phyloP scores from a whole-genome alignment of 1,140 invertebrate genomes.

The Helicoverpa armigera region DNA sequence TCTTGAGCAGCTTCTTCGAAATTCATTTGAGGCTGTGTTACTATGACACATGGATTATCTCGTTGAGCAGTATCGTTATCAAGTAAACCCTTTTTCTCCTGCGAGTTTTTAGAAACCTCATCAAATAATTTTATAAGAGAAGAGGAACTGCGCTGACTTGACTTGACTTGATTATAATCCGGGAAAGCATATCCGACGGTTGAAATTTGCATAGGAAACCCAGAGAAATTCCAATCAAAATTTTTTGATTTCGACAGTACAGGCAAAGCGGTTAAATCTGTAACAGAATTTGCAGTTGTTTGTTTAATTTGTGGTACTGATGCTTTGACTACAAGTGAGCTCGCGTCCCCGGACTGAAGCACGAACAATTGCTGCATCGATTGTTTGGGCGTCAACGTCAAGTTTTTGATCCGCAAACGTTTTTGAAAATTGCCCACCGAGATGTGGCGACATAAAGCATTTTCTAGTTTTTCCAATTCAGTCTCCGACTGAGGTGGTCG shows the following conservation, averaged over 20 bases:
- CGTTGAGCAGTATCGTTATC: not conserved
- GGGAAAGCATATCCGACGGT: constrained; percentile 76
- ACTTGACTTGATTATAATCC: constrained; percentile 20
- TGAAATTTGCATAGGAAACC: constrained; percentile 69
- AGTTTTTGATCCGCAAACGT: constrained; percentile 68
- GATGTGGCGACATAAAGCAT: constrained; percentile 63
- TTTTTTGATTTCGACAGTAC: constrained; percentile 59
- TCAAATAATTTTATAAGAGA: constrained; percentile 34
- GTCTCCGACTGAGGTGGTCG: constrained; percentile 56
- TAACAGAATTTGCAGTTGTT: constrained; percentile 50
- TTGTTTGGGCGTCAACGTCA: constrained; percentile 73
- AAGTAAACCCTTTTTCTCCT: not conserved
- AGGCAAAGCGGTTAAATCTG: constrained; percentile 59
- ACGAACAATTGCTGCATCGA: constrained; percentile 68
- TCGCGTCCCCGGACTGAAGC: constrained; percentile 71
- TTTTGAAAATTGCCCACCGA: constrained; percentile 68
- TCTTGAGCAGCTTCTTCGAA: constrained; percentile 8
- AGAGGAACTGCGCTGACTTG: not conserved
- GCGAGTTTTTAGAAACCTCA: constrained; percentile 12
- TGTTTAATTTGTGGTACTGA: constrained; percentile 58
- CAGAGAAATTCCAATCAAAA: constrained; percentile 60
- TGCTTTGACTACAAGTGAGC: constrained; percentile 65
- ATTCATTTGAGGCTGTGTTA: not conserved
- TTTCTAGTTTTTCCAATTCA: constrained; percentile 65
- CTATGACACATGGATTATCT: not conserved